Evolutionary conservation across 2,888 invertebrate species (phyloP).

Genomic region (Megalurothrips usitatus): DNA sequence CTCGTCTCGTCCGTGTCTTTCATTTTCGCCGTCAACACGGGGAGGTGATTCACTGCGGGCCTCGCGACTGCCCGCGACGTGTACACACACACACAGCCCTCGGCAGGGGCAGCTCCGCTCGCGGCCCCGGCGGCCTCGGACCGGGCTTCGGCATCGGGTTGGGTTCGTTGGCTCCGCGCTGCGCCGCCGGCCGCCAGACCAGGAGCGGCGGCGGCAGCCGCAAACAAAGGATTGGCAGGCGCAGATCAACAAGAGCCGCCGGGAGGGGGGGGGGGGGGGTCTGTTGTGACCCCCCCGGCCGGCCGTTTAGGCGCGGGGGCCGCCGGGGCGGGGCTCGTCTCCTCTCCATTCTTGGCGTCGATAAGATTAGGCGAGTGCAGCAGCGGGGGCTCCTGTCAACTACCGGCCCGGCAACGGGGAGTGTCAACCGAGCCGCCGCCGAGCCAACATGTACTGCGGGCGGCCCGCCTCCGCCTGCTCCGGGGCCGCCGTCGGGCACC

Average conservation of each 20-base stretch:
- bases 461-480: too few species aligned
- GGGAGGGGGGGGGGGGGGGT: neutral
- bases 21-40: neutral
- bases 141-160: neutral
- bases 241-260: too few species aligned
- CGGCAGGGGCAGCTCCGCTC: too few species aligned
- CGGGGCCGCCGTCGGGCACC: neutral
- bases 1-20: neutral
- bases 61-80: neutral
- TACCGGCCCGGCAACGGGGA: neutral
- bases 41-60: neutral
- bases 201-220: neutral
- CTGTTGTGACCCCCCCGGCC: neutral
- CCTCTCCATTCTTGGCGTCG: neutral
- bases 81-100: neutral
- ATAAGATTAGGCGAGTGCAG: neutral
- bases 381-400: too few species aligned
- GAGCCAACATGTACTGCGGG: neutral
- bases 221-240: neutral
- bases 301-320: neutral
- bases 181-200: too few species aligned
- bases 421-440: neutral
- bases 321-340: neutral
- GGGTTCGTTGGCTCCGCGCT: neutral
- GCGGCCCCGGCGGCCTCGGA: neutral